A percentile compares a stretch with the other conserved stretches of the same genome.
phyloP scores from a whole-genome alignment of 2,888 invertebrate genomes.

The Liposcelis brunnea region DNA sequence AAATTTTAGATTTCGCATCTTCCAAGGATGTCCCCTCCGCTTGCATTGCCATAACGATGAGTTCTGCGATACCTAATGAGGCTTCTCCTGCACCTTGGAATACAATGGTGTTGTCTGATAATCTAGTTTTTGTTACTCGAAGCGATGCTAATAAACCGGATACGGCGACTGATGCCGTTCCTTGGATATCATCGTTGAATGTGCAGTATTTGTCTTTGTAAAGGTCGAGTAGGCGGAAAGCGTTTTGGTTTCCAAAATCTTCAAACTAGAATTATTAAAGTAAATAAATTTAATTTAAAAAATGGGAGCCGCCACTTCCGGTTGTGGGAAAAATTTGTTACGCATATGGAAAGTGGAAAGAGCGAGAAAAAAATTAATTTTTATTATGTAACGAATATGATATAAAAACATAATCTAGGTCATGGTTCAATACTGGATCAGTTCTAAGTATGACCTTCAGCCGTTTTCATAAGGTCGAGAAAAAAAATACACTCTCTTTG shows the following conservation, averaged over 20 bases:
- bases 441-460: too few species aligned
- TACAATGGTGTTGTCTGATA: slow-evolving; percentile 72
- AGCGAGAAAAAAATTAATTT: not conserved
- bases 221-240: slow-evolving; percentile 79
- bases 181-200: slow-evolving; percentile 97
- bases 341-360: not conserved
- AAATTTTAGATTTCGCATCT: slow-evolving; percentile 68
- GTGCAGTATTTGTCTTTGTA: slow-evolving; percentile 82
- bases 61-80: slow-evolving; percentile 79
- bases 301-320: not conserved
- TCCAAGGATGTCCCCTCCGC: slow-evolving; percentile 59
- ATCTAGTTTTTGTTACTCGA: slow-evolving; percentile 59
- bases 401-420: too few species aligned
- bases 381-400: not conserved
- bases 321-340: not conserved
- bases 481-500: too few species aligned
- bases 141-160: slow-evolving; percentile 82
- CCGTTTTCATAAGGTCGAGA: too few species aligned
- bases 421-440: too few species aligned
- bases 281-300: slow-evolving; percentile 10
- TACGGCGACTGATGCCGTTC: slow-evolving; percentile 90
- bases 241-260: slow-evolving; percentile 96
- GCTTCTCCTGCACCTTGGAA: slow-evolving; percentile 67
- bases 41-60: slow-evolving; percentile 85
- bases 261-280: slow-evolving; percentile 60